phyloP scores from a whole-genome alignment of 2,797 vertebrate genomes.

The Gila robusta region DNA sequence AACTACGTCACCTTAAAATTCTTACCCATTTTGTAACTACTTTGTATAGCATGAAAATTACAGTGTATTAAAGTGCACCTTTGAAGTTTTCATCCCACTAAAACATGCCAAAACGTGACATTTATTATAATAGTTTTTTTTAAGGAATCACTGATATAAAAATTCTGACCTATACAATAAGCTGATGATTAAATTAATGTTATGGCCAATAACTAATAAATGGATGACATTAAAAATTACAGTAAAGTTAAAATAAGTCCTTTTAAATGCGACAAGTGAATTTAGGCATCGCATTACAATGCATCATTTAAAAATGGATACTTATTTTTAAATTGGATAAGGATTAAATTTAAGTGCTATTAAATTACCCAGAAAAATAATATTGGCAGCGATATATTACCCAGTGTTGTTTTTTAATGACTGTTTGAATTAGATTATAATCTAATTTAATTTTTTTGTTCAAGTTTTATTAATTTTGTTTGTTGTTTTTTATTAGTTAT shows the following conservation, averaged over 20 bases:
- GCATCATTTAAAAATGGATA: neutral
- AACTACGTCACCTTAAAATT: neutral
- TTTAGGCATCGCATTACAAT: neutral
- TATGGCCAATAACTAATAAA: neutral
- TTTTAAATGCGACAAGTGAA: neutral
- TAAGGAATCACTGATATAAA: neutral
- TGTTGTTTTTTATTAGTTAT: neutral
- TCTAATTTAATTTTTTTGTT: neutral
- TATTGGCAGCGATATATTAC: neutral
- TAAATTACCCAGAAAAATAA: neutral
- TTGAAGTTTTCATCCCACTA: neutral
- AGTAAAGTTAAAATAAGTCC: neutral
- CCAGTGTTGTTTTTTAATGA: neutral
- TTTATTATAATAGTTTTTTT: neutral
- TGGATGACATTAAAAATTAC: neutral
- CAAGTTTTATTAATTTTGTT: neutral
- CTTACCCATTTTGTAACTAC: neutral
- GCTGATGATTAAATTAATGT: no score
- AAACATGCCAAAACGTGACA: neutral
- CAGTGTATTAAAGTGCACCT: neutral
- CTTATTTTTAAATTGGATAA: neutral
- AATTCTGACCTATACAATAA: neutral
- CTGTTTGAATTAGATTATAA: no score
- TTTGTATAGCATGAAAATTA: neutral
- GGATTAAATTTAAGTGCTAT: neutral